Evolutionary conservation across 2,888 invertebrate genomes (phyloP).

Genomic region (Saturnia pavonia): DNA sequence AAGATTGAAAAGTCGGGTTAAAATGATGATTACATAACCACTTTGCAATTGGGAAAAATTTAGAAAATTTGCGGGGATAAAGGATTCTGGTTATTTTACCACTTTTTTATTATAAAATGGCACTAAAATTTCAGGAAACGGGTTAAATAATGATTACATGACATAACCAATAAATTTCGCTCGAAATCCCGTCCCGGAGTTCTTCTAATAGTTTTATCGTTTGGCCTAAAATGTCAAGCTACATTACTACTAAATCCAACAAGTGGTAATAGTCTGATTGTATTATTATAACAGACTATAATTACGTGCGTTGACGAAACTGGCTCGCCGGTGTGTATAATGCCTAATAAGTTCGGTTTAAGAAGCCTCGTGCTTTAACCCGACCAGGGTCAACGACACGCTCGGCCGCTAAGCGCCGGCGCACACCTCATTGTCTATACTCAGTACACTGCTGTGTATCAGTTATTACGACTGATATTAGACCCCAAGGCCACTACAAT

Average conservation of each 20-base stretch:
- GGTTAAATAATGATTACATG: background rate
- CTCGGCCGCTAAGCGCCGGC: conserved; percentile 65
- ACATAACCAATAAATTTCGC: background rate
- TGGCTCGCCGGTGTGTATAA: conserved; percentile 53
- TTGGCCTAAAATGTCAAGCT: too few relatives aligned
- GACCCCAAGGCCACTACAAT: conserved; percentile 18
- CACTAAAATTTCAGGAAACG: background rate
- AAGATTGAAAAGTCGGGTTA: background rate
- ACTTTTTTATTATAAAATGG: background rate
- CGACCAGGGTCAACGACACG: conserved; percentile 65
- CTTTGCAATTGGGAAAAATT: too few relatives aligned
- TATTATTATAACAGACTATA: background rate
- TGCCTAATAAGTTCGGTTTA: conserved; percentile 65
- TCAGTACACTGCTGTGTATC: conserved; percentile 24
- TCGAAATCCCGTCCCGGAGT: background rate
- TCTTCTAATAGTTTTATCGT: too few relatives aligned
- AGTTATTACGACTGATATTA: conserved; percentile 12
- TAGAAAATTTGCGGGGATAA: background rate
- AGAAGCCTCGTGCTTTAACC: conserved; percentile 75
- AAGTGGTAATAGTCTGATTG: background rate
- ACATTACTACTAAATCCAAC: too few relatives aligned
- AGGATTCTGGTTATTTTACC: background rate
- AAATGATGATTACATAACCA: background rate
- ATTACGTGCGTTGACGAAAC: background rate
- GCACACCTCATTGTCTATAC: conserved; percentile 67